Conservation (phyloP, 2,113 vertebrate genomes). For the Plectropomus leopardus region DNA sequence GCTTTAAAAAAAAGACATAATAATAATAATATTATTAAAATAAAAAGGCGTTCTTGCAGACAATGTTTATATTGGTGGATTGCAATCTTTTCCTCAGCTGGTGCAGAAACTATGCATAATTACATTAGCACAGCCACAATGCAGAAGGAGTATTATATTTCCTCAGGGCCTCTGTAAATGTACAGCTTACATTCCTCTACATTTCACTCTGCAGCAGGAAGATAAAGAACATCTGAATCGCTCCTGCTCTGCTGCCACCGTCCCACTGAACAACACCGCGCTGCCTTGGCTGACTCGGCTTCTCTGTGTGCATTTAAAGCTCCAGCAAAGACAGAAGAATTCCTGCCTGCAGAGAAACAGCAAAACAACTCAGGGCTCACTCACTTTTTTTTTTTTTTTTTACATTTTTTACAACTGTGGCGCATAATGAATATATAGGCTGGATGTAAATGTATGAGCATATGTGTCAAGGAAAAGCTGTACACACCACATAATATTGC, state of each 20-base stretch:
- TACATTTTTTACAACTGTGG: slow-evolving; percentile 41
- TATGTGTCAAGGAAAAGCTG: slow-evolving; percentile 20
- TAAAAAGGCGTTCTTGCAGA: slow-evolving; percentile 67
- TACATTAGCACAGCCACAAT: slow-evolving; percentile 77
- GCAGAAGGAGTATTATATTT: slow-evolving; percentile 76
- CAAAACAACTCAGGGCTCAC: slow-evolving; percentile 40
- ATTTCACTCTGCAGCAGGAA: slow-evolving; percentile 77
- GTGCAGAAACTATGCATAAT: slow-evolving; percentile 79
- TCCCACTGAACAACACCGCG: slow-evolving; percentile 47
- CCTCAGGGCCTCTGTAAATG: slow-evolving; percentile 78
- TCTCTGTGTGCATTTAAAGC: slow-evolving; percentile 48
- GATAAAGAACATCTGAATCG: slow-evolving; percentile 79
- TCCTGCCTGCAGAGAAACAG: slow-evolving; percentile 42
- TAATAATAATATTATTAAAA: slow-evolving; percentile 39
- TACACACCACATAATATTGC: slow-evolving; percentile 9
- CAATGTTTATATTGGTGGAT: slow-evolving; percentile 73
- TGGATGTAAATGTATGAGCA: slow-evolving; percentile 6
- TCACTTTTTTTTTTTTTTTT: too few species aligned
- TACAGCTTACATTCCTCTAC: slow-evolving; percentile 78
- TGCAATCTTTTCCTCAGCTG: slow-evolving; percentile 68
- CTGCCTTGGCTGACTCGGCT: slow-evolving; percentile 40
- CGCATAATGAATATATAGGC: neutral
- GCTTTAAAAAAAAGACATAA: neutral
- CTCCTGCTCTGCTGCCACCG: slow-evolving; percentile 55
- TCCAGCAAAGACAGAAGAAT: slow-evolving; percentile 18